These are phyloP conservation scores for Oreochromis mossambicus DNA, from an alignment of 2,797 vertebrate genomes.

Conservation along the genomic window DNA sequence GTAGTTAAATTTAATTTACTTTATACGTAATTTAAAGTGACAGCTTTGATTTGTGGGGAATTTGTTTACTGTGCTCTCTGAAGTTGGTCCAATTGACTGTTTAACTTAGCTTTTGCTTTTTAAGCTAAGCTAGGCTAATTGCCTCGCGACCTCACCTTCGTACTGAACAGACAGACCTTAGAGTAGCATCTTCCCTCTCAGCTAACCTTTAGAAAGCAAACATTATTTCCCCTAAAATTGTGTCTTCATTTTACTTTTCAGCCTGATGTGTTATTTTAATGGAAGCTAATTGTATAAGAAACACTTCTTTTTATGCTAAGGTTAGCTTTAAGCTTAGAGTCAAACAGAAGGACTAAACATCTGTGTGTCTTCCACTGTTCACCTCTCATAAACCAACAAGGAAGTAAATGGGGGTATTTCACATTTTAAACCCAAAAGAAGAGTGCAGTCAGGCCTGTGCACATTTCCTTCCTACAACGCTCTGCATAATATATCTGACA, in stretches of 20 bases:
- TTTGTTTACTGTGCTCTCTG: neutral
- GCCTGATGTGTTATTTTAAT: neutral
- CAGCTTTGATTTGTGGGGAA: neutral
- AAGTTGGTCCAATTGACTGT: neutral
- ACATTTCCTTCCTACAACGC: neutral
- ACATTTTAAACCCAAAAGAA: neutral
- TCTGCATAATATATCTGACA: conserved; percentile 12
- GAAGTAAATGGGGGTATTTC: neutral
- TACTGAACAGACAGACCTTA: neutral
- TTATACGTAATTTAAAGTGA: neutral
- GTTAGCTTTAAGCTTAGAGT: neutral
- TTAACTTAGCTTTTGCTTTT: neutral
- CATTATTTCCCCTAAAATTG: neutral
- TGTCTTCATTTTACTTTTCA: neutral
- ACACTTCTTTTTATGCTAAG: neutral
- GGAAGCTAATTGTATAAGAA: neutral
- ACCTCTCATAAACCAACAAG: neutral
- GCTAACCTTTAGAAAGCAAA: neutral
- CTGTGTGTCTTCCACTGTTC: neutral
- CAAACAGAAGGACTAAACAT: neutral
- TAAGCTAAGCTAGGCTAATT: neutral
- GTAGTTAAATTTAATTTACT: neutral
- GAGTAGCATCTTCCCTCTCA: neutral
- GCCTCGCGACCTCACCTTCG: neutral
- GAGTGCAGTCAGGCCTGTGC: neutral